These are phyloP conservation scores for Eristalis pertinax DNA, from an alignment of 2,888 invertebrate genomes.

Conservation along the genomic window DNA sequence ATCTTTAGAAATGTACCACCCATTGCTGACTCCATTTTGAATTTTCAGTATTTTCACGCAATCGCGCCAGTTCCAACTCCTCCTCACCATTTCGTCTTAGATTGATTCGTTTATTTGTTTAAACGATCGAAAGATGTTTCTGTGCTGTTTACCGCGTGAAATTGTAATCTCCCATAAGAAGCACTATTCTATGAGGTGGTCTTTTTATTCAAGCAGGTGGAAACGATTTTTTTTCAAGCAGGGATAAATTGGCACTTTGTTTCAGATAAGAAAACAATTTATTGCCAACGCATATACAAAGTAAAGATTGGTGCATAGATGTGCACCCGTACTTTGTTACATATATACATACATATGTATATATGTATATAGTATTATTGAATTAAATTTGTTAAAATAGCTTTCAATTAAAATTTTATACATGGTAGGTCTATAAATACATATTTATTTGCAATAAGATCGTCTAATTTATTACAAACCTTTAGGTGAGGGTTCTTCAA, in stretches of 20 bases:
- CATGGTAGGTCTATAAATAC: too few species aligned
- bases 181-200: conserved; percentile 51
- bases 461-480: too few species aligned
- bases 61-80: conserved; percentile 38
- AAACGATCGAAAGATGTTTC: conserved; percentile 28
- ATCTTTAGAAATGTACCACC: not conserved
- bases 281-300: conserved; percentile 3
- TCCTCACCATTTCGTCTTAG: conserved; percentile 30
- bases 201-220: conserved; percentile 58
- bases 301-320: not conserved
- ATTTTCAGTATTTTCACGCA: conserved; percentile 58
- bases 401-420: too few species aligned
- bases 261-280: conserved; percentile 49
- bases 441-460: not conserved
- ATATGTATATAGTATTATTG: not conserved
- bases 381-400: too few species aligned
- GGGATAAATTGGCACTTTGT: conserved; percentile 57
- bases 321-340: not conserved
- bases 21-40: conserved; percentile 79
- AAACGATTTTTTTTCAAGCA: conserved; percentile 38
- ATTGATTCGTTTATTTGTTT: conserved; percentile 26
- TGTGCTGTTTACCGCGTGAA: conserved; percentile 37
- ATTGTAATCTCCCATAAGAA: conserved; percentile 51
- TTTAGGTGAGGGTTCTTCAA: too few species aligned
- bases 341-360: not conserved